Percentiles rank a stretch among this genome's conserved stretches.
Evolutionary conservation across 23 tunicate genomes (phyloP).

Genomic region (Ciona savignyi): DNA sequence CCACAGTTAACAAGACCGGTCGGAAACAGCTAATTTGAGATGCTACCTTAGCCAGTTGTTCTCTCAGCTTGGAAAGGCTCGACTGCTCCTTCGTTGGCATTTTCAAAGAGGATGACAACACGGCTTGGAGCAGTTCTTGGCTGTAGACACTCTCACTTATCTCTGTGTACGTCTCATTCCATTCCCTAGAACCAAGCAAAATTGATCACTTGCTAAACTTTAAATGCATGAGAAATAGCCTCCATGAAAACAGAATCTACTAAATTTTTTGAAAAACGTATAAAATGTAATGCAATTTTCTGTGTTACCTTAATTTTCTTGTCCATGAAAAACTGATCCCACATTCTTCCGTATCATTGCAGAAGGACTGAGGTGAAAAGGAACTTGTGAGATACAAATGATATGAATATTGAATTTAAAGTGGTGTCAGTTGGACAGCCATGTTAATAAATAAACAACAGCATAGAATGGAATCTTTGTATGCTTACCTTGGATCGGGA

Average conservation of each 20-base stretch:
- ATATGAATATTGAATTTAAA: background rate
- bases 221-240: too few species aligned
- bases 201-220: too few species aligned
- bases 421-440: background rate
- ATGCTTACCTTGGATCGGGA: slow-evolving; percentile 36
- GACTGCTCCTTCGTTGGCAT: slow-evolving; percentile 1
- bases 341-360: slow-evolving; percentile 6
- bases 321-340: slow-evolving; percentile 24
- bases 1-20: too few species aligned
- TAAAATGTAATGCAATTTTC: too few species aligned
- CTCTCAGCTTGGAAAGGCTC: slow-evolving; percentile 15
- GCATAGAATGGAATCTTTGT: too few species aligned
- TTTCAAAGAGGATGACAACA: slow-evolving; percentile 26
- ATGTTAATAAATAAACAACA: too few species aligned
- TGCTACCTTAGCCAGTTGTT: slow-evolving; percentile 46
- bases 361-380: slow-evolving; percentile 16
- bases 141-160: slow-evolving; percentile 24
- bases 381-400: background rate
- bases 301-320: slow-evolving; percentile 37
- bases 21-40: too few species aligned
- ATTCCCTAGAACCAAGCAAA: too few species aligned
- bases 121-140: slow-evolving; percentile 39
- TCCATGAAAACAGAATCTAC: too few species aligned
- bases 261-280: too few species aligned
- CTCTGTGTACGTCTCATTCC: slow-evolving; percentile 35